Conservation (phyloP, 2,797 vertebrate species). For the Steatocranus sp. region DNA sequence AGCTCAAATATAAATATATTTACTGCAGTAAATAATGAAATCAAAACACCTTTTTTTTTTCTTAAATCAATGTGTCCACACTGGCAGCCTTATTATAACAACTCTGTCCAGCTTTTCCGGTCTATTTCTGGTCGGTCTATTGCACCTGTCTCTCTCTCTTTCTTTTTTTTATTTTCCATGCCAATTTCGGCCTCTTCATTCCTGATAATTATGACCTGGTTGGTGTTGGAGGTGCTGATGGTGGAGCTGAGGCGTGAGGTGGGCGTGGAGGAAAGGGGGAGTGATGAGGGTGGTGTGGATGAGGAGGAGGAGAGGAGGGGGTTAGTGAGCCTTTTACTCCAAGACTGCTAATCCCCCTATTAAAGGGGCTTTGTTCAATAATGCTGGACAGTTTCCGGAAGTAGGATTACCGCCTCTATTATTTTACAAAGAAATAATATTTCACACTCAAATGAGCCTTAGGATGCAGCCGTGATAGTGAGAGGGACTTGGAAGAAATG, state of each 20-base stretch:
- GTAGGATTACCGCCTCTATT: constrained; percentile 94
- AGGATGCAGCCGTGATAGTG: constrained; percentile 69
- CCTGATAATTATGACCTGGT: constrained; percentile 96
- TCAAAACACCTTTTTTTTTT: not conserved
- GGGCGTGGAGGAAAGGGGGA: constrained; percentile 40
- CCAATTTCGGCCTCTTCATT: constrained; percentile 87
- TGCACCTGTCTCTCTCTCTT: constrained; percentile 82
- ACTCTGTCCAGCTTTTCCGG: not conserved
- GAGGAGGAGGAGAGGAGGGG: constrained; percentile 42
- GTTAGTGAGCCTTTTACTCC: constrained; percentile 83
- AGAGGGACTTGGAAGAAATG: constrained; percentile 39
- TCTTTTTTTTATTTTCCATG: constrained; percentile 69
- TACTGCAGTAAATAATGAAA: not conserved
- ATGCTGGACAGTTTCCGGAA: constrained; percentile 98
- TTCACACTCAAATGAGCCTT: constrained; percentile 88
- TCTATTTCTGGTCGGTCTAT: not conserved
- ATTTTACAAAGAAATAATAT: constrained; percentile 98
- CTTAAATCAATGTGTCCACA: not conserved
- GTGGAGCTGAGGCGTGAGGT: constrained; percentile 54
- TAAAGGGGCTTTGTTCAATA: constrained; percentile 98
- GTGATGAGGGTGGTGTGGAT: constrained; percentile 52
- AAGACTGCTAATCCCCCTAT: constrained; percentile 95
- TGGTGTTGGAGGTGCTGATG: constrained; percentile 76
- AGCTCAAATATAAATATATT: not conserved
- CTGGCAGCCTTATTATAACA: not conserved